Conservation (phyloP, 2,888 invertebrate genomes). For the Megaustenia siamemsis region DNA sequence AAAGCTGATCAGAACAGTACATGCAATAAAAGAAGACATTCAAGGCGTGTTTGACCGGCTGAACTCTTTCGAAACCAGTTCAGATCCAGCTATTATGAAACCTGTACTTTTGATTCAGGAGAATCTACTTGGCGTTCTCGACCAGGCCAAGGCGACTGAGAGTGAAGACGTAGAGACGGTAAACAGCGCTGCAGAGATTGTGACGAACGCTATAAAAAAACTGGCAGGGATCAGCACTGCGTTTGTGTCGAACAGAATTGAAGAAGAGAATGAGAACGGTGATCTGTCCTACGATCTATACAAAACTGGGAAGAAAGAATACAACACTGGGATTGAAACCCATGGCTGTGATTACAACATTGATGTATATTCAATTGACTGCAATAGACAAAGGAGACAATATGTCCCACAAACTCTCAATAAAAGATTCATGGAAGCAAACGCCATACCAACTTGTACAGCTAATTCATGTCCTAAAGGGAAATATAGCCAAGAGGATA, state of each 20-base stretch:
- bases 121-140: neutral
- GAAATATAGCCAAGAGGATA: neutral
- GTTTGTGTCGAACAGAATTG: neutral
- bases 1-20: neutral
- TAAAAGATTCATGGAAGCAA: neutral
- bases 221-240: neutral
- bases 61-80: neutral
- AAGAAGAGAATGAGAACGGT: neutral
- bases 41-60: constrained; percentile 15
- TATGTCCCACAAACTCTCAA: neutral
- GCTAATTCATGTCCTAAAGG: no score
- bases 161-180: no score
- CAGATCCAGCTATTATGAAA: neutral
- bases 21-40: constrained; percentile 16
- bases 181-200: neutral
- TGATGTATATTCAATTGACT: neutral
- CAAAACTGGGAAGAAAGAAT: neutral
- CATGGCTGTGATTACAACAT: neutral
- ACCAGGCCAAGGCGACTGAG: neutral
- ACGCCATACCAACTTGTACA: neutral
- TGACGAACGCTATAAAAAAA: neutral
- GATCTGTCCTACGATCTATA: neutral
- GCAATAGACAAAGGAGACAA: neutral
- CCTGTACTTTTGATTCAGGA: neutral
- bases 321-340: neutral